These are phyloP conservation scores for Argyra leucocephala DNA, from an alignment of 2,888 invertebrate species.

Conservation along the genomic window DNA sequence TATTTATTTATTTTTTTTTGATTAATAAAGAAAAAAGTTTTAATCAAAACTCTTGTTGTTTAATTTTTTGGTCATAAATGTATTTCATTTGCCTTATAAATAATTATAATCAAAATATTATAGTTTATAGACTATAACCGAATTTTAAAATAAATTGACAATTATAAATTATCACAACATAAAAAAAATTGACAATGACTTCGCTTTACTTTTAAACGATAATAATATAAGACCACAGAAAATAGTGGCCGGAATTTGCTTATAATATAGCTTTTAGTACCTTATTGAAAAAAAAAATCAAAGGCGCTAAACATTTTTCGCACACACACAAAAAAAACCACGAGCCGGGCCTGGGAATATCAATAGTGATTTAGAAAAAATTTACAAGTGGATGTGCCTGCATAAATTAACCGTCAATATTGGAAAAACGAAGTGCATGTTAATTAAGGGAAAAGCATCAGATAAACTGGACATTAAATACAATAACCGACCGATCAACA, in stretches of 20 bases:
- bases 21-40: constrained; percentile 7
- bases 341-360: constrained; percentile 8
- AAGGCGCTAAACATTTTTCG: background rate
- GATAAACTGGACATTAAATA: too few species aligned
- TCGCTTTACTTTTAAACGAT: background rate
- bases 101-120: constrained; percentile 4
- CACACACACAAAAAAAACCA: constrained; percentile 9
- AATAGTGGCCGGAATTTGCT: background rate
- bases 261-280: background rate
- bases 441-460: too few species aligned
- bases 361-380: too few species aligned
- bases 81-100: constrained; percentile 7
- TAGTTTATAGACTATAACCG: constrained; percentile 8
- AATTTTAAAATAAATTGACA: constrained; percentile 7
- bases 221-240: background rate
- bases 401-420: too few species aligned
- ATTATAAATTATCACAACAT: constrained; percentile 6
- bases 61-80: constrained; percentile 8
- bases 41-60: constrained; percentile 9
- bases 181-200: constrained; percentile 8
- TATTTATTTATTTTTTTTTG: constrained; percentile 2
- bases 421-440: too few species aligned
- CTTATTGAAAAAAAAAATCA: constrained; percentile 9
- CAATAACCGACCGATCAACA: too few species aligned
- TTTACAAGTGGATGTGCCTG: too few species aligned